Percentiles rank a stretch among this genome's conserved stretches.
These are phyloP conservation scores for Rhinella marina DNA, from an alignment of 2,797 vertebrate genomes.

Conservation along the genomic window DNA sequence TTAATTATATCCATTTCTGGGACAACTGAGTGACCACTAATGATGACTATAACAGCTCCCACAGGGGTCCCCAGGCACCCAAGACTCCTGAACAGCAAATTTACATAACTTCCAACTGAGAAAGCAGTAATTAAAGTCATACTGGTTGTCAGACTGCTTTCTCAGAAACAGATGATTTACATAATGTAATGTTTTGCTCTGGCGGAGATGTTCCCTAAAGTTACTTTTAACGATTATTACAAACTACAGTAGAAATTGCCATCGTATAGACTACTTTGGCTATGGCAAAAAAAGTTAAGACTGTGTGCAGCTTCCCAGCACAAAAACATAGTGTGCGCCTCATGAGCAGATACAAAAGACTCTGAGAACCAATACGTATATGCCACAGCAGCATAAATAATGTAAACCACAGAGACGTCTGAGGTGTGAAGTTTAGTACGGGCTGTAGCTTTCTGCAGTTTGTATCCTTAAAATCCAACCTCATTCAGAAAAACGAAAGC, in stretches of 20 bases:
- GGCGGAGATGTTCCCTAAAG: not conserved
- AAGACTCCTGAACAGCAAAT: not conserved
- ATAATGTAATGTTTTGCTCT: not conserved
- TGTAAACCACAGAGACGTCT: not conserved
- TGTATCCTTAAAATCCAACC: conserved; percentile 2
- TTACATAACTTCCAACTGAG: not conserved
- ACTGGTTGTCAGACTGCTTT: not conserved
- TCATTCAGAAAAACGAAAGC: not conserved
- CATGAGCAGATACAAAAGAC: not conserved
- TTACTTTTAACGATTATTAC: not conserved
- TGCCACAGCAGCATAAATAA: conserved; percentile 21
- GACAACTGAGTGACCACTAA: no score
- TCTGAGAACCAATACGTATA: conserved; percentile 17
- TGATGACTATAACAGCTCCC: no score
- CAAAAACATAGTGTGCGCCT: not conserved
- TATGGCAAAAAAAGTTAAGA: not conserved
- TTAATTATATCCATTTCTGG: no score
- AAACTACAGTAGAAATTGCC: not conserved
- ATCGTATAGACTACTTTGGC: not conserved
- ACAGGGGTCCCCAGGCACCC: no score
- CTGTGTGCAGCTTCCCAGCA: not conserved
- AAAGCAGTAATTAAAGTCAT: not conserved
- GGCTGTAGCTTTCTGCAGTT: not conserved
- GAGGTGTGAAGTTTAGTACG: not conserved
- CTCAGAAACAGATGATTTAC: not conserved